phyloP scores from a whole-genome alignment of 1,140 invertebrate species.

The Drosophila pruinosa region DNA sequence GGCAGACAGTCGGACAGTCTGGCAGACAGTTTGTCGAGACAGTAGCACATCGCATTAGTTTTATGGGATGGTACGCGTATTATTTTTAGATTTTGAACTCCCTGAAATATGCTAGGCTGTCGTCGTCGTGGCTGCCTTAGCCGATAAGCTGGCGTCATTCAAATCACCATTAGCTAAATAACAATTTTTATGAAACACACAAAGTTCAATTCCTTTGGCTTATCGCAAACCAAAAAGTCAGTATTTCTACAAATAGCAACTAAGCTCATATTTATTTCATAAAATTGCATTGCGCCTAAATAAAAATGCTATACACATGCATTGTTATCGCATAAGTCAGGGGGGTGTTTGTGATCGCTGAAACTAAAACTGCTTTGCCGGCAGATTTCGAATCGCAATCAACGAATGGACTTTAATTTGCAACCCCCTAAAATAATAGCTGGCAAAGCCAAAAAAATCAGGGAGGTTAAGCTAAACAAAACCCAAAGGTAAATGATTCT shows the following conservation, averaged over 20 bases:
- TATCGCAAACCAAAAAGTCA: slow-evolving; percentile 24
- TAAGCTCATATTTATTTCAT: not conserved
- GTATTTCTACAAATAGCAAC: not conserved
- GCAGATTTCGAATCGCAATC: slow-evolving; percentile 2
- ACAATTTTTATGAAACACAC: slow-evolving; percentile 73
- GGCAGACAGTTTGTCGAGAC: slow-evolving; percentile 64
- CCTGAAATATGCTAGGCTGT: slow-evolving; percentile 1
- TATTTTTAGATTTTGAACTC: slow-evolving; percentile 49
- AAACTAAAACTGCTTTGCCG: not conserved
- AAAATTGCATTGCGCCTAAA: not conserved
- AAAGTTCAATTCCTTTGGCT: slow-evolving; percentile 39
- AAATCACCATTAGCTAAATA: slow-evolving; percentile 45
- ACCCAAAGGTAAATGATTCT: slow-evolving; percentile 10
- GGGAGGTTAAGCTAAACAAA: slow-evolving; percentile 5
- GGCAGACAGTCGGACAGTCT: slow-evolving; percentile 5
- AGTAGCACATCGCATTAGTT: slow-evolving; percentile 56
- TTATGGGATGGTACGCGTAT: slow-evolving; percentile 48
- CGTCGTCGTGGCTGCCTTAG: slow-evolving; percentile 23
- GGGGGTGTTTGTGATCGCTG: slow-evolving; percentile 16
- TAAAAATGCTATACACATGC: not conserved
- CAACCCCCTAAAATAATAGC: slow-evolving; percentile 21
- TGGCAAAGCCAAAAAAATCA: not conserved
- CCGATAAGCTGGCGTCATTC: slow-evolving; percentile 52
- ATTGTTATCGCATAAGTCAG: slow-evolving; percentile 19
- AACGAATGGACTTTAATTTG: not conserved